phyloP scores from a whole-genome alignment of 2,113 vertebrate species.

The Mionectes macconnelli region DNA sequence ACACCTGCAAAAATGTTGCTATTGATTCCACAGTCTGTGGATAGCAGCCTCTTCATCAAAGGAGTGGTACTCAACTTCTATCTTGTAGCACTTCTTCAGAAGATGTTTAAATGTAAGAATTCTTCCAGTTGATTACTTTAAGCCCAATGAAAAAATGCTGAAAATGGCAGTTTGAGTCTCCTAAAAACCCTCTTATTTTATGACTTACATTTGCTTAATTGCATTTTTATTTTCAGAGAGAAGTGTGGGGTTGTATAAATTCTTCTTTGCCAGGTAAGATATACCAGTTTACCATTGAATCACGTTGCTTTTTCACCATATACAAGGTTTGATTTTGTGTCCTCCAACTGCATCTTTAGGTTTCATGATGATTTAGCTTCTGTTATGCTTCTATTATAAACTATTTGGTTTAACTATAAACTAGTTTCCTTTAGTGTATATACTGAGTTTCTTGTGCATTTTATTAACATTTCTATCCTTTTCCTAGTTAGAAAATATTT shows the following conservation, averaged over 20 bases:
- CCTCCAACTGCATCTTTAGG: neutral
- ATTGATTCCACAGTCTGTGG: neutral
- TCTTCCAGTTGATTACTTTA: neutral
- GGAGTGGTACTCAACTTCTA: neutral
- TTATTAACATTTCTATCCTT: neutral
- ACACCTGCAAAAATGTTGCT: neutral
- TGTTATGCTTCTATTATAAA: neutral
- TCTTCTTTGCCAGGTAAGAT: slow-evolving; percentile 94
- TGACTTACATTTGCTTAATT: neutral
- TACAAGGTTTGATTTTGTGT: neutral
- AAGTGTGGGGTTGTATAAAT: slow-evolving; percentile 97
- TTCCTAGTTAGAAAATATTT: neutral
- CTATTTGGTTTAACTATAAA: neutral
- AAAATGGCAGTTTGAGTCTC: neutral
- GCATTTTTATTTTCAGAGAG: slow-evolving; percentile 79
- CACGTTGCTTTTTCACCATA: neutral
- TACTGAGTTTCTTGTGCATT: neutral
- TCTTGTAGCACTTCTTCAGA: neutral
- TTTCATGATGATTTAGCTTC: neutral
- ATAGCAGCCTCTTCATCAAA: neutral
- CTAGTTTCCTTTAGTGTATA: neutral
- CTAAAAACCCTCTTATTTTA: neutral
- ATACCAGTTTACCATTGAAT: neutral
- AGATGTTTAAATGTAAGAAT: neutral
- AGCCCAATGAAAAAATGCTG: neutral